Conservation (phyloP, 2,888 invertebrate genomes). For the Willowsia nigromaculata region DNA sequence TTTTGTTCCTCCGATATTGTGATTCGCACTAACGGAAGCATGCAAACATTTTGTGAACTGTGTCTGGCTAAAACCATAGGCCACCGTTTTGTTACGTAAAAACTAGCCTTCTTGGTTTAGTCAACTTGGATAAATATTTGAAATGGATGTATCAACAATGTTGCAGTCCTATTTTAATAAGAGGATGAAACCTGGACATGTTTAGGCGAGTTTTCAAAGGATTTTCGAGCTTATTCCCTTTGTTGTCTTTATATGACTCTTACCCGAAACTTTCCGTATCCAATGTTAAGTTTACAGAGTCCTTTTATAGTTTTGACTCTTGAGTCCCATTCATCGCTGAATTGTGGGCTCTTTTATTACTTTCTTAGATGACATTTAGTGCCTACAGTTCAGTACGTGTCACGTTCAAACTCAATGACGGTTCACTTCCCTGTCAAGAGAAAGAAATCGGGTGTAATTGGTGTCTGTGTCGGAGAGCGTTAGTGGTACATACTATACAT, state of each 20-base stretch:
- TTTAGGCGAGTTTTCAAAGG: constrained; percentile 6
- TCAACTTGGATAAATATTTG: background rate
- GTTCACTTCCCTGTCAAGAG: background rate
- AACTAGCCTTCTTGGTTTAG: no score
- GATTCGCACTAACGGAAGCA: no score
- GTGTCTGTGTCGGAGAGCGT: no score
- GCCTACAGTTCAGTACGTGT: background rate
- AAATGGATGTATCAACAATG: no score
- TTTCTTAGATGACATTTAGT: constrained; percentile 55
- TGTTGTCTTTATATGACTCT: constrained; percentile 4
- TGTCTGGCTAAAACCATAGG: no score
- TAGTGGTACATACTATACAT: no score
- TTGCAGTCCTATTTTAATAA: constrained; percentile 14
- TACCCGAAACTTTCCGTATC: background rate
- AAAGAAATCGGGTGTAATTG: no score
- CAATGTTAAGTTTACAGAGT: no score
- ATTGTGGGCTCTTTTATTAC: constrained; percentile 36
- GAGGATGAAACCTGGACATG: constrained; percentile 45
- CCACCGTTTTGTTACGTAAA: no score
- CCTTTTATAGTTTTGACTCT: background rate
- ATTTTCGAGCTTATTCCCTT: background rate
- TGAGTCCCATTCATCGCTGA: constrained; percentile 33
- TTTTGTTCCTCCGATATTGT: background rate
- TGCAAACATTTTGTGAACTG: no score
- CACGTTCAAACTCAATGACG: constrained; percentile 42